Percentiles rank a stretch among this genome's conserved stretches.
Evolutionary conservation across 2,888 invertebrate genomes (phyloP).

Genomic region (Syrista parreyssii): DNA sequence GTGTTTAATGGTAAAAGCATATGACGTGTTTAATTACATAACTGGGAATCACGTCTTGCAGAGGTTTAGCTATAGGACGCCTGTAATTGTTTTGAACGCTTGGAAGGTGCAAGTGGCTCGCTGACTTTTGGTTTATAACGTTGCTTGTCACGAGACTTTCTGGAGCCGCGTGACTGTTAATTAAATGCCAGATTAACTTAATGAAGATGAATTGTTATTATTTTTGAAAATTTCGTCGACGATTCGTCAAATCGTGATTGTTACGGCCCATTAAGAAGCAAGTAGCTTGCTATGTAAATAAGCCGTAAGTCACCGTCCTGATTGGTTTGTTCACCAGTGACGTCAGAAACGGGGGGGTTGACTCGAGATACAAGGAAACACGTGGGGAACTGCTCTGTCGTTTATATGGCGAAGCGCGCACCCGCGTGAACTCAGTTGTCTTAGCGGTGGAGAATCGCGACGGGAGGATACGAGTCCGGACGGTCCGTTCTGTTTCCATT

Average conservation of each 20-base stretch:
- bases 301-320: constrained; percentile 4
- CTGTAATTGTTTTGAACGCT: too few relatives aligned
- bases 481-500: neutral
- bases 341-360: constrained; percentile 31
- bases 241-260: constrained; percentile 6
- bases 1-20: neutral
- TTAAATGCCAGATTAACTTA: too few relatives aligned
- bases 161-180: too few relatives aligned
- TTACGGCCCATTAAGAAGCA: constrained; percentile 3
- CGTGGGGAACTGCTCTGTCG: constrained; percentile 35
- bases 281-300: neutral
- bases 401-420: constrained; percentile 49
- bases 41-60: too few relatives aligned
- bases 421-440: constrained; percentile 46
- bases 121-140: too few relatives aligned
- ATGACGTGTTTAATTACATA: neutral
- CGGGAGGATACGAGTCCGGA: neutral
- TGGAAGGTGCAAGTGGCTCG: too few relatives aligned
- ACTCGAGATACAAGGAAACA: constrained; percentile 35
- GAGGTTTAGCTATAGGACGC: too few relatives aligned
- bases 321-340: constrained; percentile 37
- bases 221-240: neutral
- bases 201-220: too few relatives aligned
- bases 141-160: too few relatives aligned
- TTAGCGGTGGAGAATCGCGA: constrained; percentile 1